These are phyloP conservation scores for Lamellibrachia satsuma DNA, from an alignment of 2,888 invertebrate genomes.

Conservation along the genomic window DNA sequence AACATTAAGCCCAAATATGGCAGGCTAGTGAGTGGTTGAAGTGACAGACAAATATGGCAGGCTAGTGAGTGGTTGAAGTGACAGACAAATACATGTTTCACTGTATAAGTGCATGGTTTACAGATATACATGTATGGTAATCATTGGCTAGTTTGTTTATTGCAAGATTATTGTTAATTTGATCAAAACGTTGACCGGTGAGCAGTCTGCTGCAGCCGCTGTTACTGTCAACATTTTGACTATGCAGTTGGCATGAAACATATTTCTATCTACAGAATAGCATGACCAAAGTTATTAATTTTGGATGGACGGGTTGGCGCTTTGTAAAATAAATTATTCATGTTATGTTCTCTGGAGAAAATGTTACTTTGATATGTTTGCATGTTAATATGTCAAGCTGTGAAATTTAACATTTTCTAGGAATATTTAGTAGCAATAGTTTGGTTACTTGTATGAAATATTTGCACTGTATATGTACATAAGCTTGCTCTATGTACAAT, in stretches of 20 bases:
- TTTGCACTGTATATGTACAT: neutral
- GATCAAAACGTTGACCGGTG: neutral
- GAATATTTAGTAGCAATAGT: neutral
- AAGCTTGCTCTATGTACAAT: neutral
- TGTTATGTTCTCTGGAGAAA: neutral
- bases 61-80: neutral
- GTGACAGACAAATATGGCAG: neutral
- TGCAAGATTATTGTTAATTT: neutral
- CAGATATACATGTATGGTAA: neutral
- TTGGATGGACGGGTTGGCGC: neutral
- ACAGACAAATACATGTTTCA: neutral
- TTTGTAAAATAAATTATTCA: neutral
- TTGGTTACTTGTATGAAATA: neutral
- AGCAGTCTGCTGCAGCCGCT: neutral
- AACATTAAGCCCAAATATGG: no score
- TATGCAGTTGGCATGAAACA: neutral
- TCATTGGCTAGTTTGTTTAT: neutral
- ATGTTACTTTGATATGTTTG: neutral
- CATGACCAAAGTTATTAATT: neutral
- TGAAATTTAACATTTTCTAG: neutral
- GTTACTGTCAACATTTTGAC: neutral
- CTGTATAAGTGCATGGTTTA: neutral
- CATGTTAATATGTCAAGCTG: neutral
- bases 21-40: no score
- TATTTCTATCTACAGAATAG: neutral